These are phyloP conservation scores for Pandemis corylana DNA, from an alignment of 2,888 invertebrate genomes.

Conservation along the genomic window DNA sequence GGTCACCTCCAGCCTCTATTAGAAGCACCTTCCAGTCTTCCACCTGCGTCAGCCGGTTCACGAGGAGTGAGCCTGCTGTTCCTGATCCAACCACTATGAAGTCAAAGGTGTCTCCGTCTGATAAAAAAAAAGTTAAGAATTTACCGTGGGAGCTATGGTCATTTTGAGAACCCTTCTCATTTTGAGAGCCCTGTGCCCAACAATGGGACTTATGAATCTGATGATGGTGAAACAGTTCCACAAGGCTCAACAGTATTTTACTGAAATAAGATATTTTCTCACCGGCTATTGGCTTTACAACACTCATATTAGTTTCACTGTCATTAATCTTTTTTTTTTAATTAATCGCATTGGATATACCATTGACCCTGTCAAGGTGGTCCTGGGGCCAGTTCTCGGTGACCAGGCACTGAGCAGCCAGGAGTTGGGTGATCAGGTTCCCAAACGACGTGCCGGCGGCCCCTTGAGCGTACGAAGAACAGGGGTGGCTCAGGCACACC, in stretches of 20 bases:
- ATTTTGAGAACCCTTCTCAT: too few relatives aligned
- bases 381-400: conserved; percentile 70
- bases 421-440: conserved; percentile 64
- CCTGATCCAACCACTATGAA: conserved; percentile 76
- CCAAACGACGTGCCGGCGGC: conserved; percentile 65
- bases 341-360: conserved; percentile 51
- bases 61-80: conserved; percentile 73
- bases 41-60: conserved; percentile 68
- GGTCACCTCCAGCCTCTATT: conserved; percentile 75
- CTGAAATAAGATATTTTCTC: too few relatives aligned
- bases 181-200: too few relatives aligned
- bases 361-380: conserved; percentile 58
- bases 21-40: conserved; percentile 72
- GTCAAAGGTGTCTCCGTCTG: conserved; percentile 72
- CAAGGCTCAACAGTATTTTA: too few relatives aligned
- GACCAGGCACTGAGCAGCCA: conserved; percentile 71
- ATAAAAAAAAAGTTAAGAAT: conserved; percentile 16
- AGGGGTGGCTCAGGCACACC: conserved; percentile 60
- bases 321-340: background rate
- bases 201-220: too few relatives aligned
- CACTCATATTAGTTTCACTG: too few relatives aligned
- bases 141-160: too few relatives aligned
- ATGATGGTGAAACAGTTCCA: too few relatives aligned
- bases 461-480: conserved; percentile 57
- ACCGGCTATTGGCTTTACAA: too few relatives aligned